Evolutionary conservation across 2,797 vertebrate species (phyloP).

Genomic region (Knipowitschia caucasica): DNA sequence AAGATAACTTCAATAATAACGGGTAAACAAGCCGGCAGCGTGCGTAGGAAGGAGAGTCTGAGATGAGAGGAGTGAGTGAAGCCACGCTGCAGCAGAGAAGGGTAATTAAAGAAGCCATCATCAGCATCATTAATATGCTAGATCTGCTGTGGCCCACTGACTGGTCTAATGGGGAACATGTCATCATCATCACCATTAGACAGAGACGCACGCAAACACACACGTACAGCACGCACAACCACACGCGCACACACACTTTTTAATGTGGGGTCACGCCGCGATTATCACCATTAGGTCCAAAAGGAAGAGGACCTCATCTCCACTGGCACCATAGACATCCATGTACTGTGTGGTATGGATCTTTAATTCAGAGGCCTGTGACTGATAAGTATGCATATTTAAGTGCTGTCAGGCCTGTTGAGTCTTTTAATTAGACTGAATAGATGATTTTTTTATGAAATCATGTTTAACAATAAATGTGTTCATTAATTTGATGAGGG

Average conservation of each 20-base stretch:
- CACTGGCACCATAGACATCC: slow-evolving; percentile 30
- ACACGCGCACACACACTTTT: slow-evolving; percentile 57
- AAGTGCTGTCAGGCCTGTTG: slow-evolving; percentile 75
- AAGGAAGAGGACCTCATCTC: slow-evolving; percentile 59
- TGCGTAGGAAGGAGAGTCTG: slow-evolving; percentile 48
- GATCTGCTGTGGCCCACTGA: slow-evolving; percentile 74
- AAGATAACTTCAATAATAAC: slow-evolving; percentile 56
- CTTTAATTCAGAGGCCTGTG: slow-evolving; percentile 79
- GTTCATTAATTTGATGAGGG: slow-evolving; percentile 76
- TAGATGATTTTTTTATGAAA: slow-evolving; percentile 80
- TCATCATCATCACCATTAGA: slow-evolving; percentile 75
- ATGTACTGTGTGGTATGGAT: slow-evolving; percentile 49
- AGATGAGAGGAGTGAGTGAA: slow-evolving; percentile 64
- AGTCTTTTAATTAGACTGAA: slow-evolving; percentile 80
- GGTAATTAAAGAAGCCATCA: slow-evolving; percentile 79
- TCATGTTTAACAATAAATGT: slow-evolving; percentile 81
- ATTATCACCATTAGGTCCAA: slow-evolving; percentile 74
- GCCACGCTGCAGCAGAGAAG: slow-evolving; percentile 63
- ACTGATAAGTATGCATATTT: slow-evolving; percentile 82
- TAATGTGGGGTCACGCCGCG: slow-evolving; percentile 74
- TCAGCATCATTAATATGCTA: slow-evolving; percentile 78
- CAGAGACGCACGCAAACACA: slow-evolving; percentile 57
- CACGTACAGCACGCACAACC: slow-evolving; percentile 23
- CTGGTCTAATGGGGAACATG: slow-evolving; percentile 76
- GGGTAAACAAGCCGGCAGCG: slow-evolving; percentile 62